Conservation (phyloP, 1,140 invertebrate species). For the Ostrea edulis region DNA sequence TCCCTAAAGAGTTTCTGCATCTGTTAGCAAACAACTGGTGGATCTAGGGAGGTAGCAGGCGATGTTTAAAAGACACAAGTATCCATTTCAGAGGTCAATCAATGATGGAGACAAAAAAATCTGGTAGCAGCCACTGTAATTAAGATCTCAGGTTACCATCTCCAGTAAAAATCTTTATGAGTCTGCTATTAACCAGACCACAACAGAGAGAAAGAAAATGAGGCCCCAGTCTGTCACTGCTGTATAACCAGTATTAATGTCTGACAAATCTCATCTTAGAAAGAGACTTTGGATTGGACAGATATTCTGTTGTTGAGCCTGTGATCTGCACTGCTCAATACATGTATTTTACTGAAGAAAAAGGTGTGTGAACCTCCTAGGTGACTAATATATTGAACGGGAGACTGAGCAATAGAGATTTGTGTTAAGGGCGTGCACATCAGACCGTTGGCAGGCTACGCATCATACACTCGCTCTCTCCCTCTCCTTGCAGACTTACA, state of each 20-base stretch:
- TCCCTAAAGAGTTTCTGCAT: not conserved
- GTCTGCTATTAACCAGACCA: not conserved
- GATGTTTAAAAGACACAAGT: not conserved
- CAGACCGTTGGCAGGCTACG: not conserved
- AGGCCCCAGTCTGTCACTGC: not conserved
- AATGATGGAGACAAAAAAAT: conserved; percentile 21
- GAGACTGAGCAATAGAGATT: not conserved
- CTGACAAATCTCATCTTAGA: not conserved
- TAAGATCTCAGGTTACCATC: conserved; percentile 9
- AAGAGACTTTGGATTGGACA: not conserved
- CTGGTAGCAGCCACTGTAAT: conserved; percentile 16
- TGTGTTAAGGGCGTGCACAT: not conserved
- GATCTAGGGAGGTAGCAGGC: not conserved
- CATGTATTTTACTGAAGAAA: not conserved
- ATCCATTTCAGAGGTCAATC: conserved; percentile 19
- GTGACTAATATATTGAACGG: conserved; percentile 29
- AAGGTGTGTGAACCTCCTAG: conserved; percentile 29
- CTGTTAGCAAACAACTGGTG: not conserved
- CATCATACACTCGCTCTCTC: not conserved
- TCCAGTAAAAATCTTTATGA: not conserved
- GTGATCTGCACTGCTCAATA: not conserved
- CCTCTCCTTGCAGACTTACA: not conserved
- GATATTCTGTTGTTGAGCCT: too few relatives aligned
- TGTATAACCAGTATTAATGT: not conserved
- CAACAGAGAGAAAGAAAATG: not conserved